Percentiles rank a stretch among this genome's conserved stretches.
Conservation (phyloP, 2,888 invertebrate genomes). For the Drosophila monieri region DNA sequence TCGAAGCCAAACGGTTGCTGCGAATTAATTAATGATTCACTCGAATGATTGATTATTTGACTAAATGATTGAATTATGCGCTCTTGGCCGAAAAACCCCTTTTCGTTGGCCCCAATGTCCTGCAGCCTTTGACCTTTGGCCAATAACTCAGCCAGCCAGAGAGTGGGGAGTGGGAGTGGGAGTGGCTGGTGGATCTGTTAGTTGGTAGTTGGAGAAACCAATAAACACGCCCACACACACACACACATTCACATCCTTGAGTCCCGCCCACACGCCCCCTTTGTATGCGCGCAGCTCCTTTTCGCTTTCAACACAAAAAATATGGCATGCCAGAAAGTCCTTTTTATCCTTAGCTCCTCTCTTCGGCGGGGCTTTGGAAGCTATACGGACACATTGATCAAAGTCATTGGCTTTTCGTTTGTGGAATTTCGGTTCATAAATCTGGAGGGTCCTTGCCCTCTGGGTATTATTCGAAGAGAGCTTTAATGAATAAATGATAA, state of each 20-base stretch:
- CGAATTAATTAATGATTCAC: constrained; percentile 72
- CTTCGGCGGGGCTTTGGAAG: not conserved
- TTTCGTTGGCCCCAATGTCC: constrained; percentile 8
- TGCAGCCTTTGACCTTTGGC: constrained; percentile 67
- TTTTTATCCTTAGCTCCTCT: not conserved
- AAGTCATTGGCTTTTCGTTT: constrained; percentile 9
- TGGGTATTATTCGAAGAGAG: not conserved
- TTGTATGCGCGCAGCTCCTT: constrained; percentile 4
- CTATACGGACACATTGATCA: constrained; percentile 19
- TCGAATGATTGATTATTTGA: constrained; percentile 72
- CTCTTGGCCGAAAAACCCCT: constrained; percentile 18
- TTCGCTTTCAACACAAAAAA: constrained; percentile 5
- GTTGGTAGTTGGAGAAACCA: constrained; percentile 44
- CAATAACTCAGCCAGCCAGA: constrained; percentile 63
- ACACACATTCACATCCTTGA: too few species aligned
- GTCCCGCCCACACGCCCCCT: not conserved
- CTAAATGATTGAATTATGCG: constrained; percentile 73
- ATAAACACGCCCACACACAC: constrained; percentile 59
- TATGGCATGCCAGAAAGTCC: constrained; percentile 15
- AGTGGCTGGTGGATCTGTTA: constrained; percentile 1
- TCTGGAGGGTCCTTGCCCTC: too few species aligned
- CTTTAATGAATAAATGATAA: not conserved
- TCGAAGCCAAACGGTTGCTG: constrained; percentile 65
- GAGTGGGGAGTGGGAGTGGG: not conserved
- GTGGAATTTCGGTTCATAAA: not conserved